A percentile compares a stretch with the other conserved stretches of the same genome.
phyloP scores from a whole-genome alignment of 2,797 vertebrate genomes.

The Aldrovandia affinis region DNA sequence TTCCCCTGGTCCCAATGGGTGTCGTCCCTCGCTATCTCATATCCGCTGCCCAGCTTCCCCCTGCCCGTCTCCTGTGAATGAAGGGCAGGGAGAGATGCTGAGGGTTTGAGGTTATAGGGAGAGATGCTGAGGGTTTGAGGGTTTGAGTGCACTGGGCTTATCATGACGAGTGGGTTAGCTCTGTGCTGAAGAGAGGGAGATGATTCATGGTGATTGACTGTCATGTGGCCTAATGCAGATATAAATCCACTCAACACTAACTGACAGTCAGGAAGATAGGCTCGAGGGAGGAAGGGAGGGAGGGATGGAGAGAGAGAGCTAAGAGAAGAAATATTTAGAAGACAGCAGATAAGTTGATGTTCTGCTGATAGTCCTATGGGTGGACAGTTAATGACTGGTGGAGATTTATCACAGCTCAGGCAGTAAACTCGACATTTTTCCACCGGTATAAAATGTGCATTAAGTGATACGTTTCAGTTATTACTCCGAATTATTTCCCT shows the following conservation, averaged over 20 bases:
- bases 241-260: slow-evolving; percentile 85
- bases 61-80: not conserved
- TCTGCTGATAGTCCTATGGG: not conserved
- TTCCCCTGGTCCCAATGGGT: not conserved
- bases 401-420: not conserved
- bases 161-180: not conserved
- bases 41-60: not conserved
- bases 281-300: slow-evolving; percentile 14
- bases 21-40: not conserved
- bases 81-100: no score
- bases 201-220: slow-evolving; percentile 89
- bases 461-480: not conserved
- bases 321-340: slow-evolving; percentile 41
- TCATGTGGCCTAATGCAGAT: slow-evolving; percentile 93
- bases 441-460: not conserved
- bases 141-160: not conserved
- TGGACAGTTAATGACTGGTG: no score
- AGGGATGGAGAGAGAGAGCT: not conserved
- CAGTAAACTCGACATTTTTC: not conserved
- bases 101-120: no score
- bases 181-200: slow-evolving; percentile 78
- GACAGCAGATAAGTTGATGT: slow-evolving; percentile 4
- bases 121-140: not conserved
- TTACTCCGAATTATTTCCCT: no score
- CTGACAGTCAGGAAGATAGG: slow-evolving; percentile 31